These are phyloP conservation scores for Ceratosolen solmsi DNA, from an alignment of 1,140 invertebrate genomes.

Conservation along the genomic window DNA sequence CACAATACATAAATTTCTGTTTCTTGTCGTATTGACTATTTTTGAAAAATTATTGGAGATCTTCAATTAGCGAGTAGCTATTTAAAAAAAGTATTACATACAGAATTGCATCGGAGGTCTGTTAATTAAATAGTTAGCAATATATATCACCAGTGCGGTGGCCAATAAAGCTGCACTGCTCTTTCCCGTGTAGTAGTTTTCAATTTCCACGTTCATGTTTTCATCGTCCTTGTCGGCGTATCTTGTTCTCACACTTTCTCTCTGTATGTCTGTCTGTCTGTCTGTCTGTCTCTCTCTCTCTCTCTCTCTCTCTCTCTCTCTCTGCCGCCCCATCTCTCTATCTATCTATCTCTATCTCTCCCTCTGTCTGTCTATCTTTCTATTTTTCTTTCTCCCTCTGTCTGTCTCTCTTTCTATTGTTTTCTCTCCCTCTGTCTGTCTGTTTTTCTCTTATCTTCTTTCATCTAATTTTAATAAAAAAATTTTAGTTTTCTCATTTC, in stretches of 20 bases:
- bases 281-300: background rate
- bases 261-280: background rate
- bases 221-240: background rate
- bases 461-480: too few species aligned
- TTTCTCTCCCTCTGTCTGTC: too few species aligned
- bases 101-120: background rate
- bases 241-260: background rate
- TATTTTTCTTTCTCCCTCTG: background rate
- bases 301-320: background rate
- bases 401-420: background rate
- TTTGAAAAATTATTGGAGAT: background rate
- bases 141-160: background rate
- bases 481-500: too few species aligned
- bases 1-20: too few species aligned
- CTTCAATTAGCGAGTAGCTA: slow-evolving; percentile 15
- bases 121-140: slow-evolving; percentile 43
- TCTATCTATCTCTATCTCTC: too few species aligned
- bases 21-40: too few species aligned
- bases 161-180: background rate
- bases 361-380: background rate
- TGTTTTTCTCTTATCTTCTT: too few species aligned
- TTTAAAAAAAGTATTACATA: background rate
- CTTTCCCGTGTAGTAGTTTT: background rate
- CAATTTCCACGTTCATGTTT: background rate
- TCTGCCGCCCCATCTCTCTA: background rate